Evolutionary conservation across 2,113 vertebrate genomes (phyloP).

Genomic region (Macroglossus sobrinus): DNA sequence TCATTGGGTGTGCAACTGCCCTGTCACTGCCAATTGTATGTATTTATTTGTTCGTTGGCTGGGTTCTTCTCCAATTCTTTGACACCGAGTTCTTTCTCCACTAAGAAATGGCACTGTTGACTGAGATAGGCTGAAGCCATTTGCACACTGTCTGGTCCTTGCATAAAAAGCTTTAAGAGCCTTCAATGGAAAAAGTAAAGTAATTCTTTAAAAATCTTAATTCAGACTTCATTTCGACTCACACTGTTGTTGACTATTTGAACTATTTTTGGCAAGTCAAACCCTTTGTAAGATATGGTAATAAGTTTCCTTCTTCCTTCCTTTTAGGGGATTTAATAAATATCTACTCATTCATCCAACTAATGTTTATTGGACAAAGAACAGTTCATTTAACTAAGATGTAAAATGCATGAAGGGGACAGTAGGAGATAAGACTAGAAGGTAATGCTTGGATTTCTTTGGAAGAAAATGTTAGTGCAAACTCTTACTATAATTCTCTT

Average conservation of each 20-base stretch:
- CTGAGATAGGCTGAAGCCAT: background rate
- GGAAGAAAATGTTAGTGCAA: background rate
- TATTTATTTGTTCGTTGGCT: background rate
- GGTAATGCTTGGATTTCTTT: background rate
- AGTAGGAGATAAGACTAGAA: background rate
- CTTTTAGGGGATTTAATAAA: constrained; percentile 40
- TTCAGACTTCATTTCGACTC: constrained; percentile 10
- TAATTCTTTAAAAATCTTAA: background rate
- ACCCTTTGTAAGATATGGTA: background rate
- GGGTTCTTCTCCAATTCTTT: background rate
- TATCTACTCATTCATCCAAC: background rate
- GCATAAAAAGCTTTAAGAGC: background rate
- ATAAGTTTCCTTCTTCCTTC: background rate
- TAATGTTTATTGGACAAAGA: constrained; percentile 30
- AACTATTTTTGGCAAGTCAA: constrained; percentile 10
- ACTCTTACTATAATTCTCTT: background rate
- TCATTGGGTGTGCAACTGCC: background rate
- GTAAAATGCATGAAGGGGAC: background rate
- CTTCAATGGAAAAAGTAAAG: background rate
- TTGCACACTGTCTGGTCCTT: background rate
- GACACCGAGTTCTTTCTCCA: background rate
- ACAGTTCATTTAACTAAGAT: background rate
- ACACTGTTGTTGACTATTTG: background rate
- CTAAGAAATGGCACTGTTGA: background rate
- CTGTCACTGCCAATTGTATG: background rate